Evolutionary conservation across 1,140 invertebrate species (phyloP).

Genomic region (Amphibalanus amphitrite): DNA sequence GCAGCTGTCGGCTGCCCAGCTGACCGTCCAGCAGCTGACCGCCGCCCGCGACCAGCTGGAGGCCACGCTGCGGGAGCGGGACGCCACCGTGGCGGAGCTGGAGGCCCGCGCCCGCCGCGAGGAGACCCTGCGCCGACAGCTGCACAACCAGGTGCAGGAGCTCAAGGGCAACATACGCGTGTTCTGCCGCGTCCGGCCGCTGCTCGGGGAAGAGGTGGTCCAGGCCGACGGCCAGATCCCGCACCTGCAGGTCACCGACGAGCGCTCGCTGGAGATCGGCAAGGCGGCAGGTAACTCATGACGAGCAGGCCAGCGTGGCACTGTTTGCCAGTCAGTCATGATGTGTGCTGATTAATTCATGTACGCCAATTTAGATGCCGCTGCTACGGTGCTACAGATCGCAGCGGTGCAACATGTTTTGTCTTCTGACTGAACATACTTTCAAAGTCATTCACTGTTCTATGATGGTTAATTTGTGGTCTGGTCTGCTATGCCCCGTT

Average conservation of each 20-base stretch:
- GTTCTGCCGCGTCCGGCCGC: conserved; percentile 60
- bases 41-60: conserved; percentile 19
- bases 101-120: conserved; percentile 20
- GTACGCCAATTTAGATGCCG: no score
- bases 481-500: no score
- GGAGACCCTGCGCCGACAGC: conserved; percentile 26
- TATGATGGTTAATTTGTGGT: no score
- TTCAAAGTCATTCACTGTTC: no score
- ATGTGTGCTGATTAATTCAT: no score
- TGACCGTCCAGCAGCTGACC: conserved; percentile 15
- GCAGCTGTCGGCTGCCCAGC: conserved; percentile 24
- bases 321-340: no score
- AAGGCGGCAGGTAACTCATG: conserved; percentile 28
- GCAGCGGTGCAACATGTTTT: no score
- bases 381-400: no score
- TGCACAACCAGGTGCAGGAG: conserved; percentile 33
- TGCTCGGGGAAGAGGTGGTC: conserved; percentile 22
- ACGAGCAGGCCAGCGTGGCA: no score
- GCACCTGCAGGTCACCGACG: conserved; percentile 43
- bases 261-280: conserved; percentile 42
- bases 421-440: no score
- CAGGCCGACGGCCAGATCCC: conserved; percentile 22
- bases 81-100: conserved; percentile 18
- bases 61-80: conserved; percentile 19
- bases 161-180: conserved; percentile 66